Percentiles rank a stretch among this genome's conserved stretches.
Conservation (phyloP, 2,113 vertebrate genomes). For the Heliornis fulica region DNA sequence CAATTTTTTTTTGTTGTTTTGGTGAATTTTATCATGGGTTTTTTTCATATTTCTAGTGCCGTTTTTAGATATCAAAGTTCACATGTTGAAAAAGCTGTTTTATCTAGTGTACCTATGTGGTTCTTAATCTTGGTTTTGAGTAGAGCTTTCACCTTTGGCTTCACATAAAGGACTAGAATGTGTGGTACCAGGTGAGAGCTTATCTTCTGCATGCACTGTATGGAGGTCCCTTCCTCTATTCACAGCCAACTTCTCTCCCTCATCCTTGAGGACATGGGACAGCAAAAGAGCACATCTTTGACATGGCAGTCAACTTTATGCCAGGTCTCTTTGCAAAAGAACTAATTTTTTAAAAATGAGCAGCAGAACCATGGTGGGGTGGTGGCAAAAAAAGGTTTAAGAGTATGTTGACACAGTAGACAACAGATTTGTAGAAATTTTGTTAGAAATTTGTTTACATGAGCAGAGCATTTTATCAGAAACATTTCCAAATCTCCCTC, state of each 20-base stretch:
- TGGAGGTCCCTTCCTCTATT: not conserved
- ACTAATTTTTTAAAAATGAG: not conserved
- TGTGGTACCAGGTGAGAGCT: not conserved
- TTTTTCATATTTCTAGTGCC: not conserved
- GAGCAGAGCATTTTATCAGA: not conserved
- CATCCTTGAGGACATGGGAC: not conserved
- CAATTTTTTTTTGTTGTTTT: not conserved
- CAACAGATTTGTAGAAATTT: not conserved
- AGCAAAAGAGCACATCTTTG: not conserved
- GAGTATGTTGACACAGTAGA: not conserved
- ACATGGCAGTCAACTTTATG: not conserved
- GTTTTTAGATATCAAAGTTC: not conserved
- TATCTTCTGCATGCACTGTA: not conserved
- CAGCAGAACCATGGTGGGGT: not conserved
- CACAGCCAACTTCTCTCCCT: not conserved
- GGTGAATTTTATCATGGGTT: not conserved
- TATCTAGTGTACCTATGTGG: not conserved
- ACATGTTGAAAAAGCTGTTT: not conserved
- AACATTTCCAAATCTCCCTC: not conserved
- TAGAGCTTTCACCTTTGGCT: not conserved
- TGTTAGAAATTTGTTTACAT: too few relatives aligned
- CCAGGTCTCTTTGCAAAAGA: not conserved
- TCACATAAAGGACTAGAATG: not conserved
- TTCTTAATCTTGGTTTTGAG: not conserved
- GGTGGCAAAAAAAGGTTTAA: not conserved